A percentile compares a stretch with the other conserved stretches of the same genome.
phyloP scores from a whole-genome alignment of 35 echinoderm and acorn worm species.

The Apostichopus japonicus region DNA sequence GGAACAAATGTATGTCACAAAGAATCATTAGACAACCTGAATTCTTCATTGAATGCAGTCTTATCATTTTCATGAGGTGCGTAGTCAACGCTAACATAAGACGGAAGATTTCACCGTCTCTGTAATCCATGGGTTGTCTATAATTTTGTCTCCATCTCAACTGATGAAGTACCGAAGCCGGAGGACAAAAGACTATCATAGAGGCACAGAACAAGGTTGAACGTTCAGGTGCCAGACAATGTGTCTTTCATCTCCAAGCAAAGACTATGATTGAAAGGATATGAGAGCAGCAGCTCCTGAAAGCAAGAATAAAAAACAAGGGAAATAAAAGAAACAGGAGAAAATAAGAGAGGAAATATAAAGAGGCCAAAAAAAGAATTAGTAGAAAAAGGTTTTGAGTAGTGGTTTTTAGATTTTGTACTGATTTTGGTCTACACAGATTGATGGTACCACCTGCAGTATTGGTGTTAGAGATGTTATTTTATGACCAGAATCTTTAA shows the following conservation, averaged over 20 bases:
- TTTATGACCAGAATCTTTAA: too few relatives aligned
- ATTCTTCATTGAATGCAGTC: background rate
- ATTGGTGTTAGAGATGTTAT: too few relatives aligned
- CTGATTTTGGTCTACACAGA: too few relatives aligned
- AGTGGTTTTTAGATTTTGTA: too few relatives aligned
- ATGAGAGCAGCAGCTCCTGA: background rate
- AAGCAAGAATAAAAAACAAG: background rate
- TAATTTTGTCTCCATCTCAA: background rate
- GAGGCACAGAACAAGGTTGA: background rate
- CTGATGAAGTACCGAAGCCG: background rate
- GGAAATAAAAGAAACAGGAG: background rate
- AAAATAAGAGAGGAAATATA: background rate
- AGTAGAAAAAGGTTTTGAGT: too few relatives aligned
- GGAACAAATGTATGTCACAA: background rate
- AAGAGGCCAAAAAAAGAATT: background rate
- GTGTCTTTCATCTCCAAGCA: background rate
- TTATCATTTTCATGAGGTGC: background rate
- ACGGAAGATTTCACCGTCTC: background rate
- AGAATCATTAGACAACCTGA: background rate
- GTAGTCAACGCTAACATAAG: background rate
- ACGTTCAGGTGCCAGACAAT: slow-evolving; percentile 3
- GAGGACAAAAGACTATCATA: slow-evolving; percentile 2
- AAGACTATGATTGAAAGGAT: background rate
- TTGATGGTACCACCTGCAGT: too few relatives aligned
- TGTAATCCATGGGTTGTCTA: background rate